Conservation (phyloP, 2,797 vertebrate species). For the Lepilemur septentrionalis region DNA sequence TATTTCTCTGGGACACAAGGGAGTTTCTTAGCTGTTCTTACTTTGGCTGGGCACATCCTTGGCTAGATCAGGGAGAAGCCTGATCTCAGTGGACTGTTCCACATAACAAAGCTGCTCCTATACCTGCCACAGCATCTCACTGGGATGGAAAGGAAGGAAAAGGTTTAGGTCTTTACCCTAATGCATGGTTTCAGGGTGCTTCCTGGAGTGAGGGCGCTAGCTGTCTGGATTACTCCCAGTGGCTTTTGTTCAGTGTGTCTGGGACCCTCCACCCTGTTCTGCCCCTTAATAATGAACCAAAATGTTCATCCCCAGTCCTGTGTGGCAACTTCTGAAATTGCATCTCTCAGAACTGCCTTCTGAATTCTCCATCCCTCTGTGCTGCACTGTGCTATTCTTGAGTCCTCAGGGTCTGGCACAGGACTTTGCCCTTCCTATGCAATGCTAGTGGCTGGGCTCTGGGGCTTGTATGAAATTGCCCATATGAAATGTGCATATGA, state of each 20-base stretch:
- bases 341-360: not conserved
- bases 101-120: not conserved
- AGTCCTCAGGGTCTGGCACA: not conserved
- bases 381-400: not conserved
- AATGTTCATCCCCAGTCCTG: not conserved
- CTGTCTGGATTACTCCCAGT: not conserved
- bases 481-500: accelerated
- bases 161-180: not conserved
- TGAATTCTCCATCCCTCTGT: not conserved
- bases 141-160: not conserved
- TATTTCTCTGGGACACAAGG: not conserved
- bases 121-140: not conserved
- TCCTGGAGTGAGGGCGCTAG: not conserved
- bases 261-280: not conserved
- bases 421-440: not conserved
- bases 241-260: not conserved
- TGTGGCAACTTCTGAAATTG: not conserved
- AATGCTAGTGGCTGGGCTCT: not conserved
- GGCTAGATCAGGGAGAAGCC: not conserved
- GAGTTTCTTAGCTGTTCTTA: not conserved
- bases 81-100: not conserved
- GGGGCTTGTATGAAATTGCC: too few species aligned
- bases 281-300: not conserved
- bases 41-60: not conserved
- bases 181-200: not conserved